These are phyloP conservation scores for Melanogrammus aeglefinus DNA, from an alignment of 2,797 vertebrate species.

Conservation along the genomic window DNA sequence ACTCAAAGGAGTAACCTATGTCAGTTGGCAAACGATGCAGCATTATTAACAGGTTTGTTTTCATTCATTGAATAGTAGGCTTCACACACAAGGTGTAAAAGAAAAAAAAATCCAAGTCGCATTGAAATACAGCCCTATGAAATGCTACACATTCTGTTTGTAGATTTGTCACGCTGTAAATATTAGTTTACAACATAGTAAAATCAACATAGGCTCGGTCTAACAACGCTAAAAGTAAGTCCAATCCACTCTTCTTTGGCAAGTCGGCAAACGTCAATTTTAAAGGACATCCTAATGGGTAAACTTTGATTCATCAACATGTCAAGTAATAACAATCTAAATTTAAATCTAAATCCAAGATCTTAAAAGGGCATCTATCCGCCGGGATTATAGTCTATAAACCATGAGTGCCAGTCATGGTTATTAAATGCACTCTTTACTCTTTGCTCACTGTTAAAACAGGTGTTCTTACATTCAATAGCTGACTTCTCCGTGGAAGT, in stretches of 20 bases:
- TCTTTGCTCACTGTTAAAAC: not conserved
- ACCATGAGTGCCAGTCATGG: not conserved
- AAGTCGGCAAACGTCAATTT: not conserved
- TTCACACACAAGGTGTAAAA: not conserved
- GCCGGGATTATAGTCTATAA: conserved; percentile 33
- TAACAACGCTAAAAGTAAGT: not conserved
- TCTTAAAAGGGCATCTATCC: conserved; percentile 36
- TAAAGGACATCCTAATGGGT: not conserved
- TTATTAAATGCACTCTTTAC: not conserved
- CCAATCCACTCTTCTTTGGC: not conserved
- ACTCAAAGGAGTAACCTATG: not conserved
- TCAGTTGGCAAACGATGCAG: conserved; percentile 3
- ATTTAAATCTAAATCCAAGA: conserved; percentile 27
- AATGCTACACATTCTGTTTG: not conserved
- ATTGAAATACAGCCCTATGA: not conserved
- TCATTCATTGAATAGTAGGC: conserved; percentile 47
- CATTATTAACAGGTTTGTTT: conserved; percentile 50
- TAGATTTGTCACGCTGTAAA: not conserved
- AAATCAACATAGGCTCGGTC: not conserved
- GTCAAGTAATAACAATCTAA: conserved; percentile 3
- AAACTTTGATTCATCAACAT: not conserved
- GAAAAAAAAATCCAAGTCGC: not conserved
- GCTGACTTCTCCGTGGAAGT: not conserved
- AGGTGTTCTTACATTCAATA: conserved; percentile 26
- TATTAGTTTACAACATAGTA: not conserved